These are phyloP conservation scores for Virgularia gustaviana DNA, from an alignment of 92 coral and sea anemone species.

Conservation along the genomic window DNA sequence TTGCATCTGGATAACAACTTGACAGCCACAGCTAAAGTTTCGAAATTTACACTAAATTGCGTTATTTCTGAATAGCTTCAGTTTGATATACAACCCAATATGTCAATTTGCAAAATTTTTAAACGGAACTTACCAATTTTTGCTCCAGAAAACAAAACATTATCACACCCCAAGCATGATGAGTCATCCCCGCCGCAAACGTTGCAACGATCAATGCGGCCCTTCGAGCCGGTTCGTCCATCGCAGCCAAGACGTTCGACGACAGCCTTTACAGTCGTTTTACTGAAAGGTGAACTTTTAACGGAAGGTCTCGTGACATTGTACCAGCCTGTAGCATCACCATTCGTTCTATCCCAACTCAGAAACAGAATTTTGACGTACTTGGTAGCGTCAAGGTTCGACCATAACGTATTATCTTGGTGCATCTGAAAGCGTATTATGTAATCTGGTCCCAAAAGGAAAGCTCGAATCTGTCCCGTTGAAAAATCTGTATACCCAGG, in stretches of 20 bases:
- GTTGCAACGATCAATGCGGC: conserved; percentile 47
- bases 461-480: not conserved
- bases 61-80: no score
- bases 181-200: conserved; percentile 51
- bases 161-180: conserved; percentile 64
- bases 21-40: no score
- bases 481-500: not conserved
- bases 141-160: conserved; percentile 53
- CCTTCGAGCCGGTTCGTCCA: conserved; percentile 53
- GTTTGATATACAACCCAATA: no score
- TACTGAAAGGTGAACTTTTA: conserved; percentile 51
- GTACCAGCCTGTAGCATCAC: conserved; percentile 47
- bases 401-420: conserved; percentile 52
- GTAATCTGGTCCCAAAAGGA: not conserved
- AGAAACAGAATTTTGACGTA: conserved; percentile 37
- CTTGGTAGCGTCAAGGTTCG: conserved; percentile 43
- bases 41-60: no score
- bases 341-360: conserved; percentile 71
- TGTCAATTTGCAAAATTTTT: no score
- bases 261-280: conserved; percentile 17
- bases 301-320: conserved; percentile 42
- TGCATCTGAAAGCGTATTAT: conserved; percentile 51
- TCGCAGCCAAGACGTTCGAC: conserved; percentile 56
- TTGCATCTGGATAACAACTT: no score
- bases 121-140: conserved; percentile 41